Conservation (phyloP, 2,113 vertebrate genomes). For the Vulpes lagopus region DNA sequence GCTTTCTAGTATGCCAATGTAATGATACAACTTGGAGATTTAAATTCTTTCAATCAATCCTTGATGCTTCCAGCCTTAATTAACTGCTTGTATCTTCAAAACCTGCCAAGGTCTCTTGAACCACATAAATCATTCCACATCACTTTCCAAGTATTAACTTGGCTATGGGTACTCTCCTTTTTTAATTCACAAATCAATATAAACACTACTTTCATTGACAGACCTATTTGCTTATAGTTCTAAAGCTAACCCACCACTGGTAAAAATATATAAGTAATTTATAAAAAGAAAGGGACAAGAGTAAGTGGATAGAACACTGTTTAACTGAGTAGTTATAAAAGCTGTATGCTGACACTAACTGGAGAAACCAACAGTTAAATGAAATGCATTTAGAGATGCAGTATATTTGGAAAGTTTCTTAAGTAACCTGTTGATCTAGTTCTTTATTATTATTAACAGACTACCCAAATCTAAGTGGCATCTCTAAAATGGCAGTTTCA, state of each 20-base stretch:
- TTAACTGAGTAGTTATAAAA: neutral
- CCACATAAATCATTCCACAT: neutral
- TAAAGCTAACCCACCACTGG: neutral
- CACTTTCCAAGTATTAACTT: neutral
- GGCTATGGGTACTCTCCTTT: neutral
- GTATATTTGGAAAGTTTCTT: neutral
- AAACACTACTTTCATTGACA: constrained; percentile 13
- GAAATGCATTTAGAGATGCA: neutral
- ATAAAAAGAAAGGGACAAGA: neutral
- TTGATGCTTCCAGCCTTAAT: neutral
- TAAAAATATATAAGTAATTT: neutral
- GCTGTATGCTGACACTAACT: neutral
- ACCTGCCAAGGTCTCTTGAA: neutral
- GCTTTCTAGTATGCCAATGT: neutral
- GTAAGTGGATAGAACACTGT: neutral
- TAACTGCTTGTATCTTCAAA: neutral
- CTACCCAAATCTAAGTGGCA: neutral
- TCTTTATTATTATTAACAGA: neutral
- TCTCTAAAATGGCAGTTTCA: neutral
- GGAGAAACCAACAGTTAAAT: neutral
- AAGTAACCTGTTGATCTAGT: neutral
- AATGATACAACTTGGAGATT: neutral
- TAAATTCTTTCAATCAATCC: neutral
- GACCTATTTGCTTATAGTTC: neutral
- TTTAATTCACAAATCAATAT: neutral